Base-by-base conservation (phyloP, 2,888 invertebrate species). In the Chesias legatella region DNA sequence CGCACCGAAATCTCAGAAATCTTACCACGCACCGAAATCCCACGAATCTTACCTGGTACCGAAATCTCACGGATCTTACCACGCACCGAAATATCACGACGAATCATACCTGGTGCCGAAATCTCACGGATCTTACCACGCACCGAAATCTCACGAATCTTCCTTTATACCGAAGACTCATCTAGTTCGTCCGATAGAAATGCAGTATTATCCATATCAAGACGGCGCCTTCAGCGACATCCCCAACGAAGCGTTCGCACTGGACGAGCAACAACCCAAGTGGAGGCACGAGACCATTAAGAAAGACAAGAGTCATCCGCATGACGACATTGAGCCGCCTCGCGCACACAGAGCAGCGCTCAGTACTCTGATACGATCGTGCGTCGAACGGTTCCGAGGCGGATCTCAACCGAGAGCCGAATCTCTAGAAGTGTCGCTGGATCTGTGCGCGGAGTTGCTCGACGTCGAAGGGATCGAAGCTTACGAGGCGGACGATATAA, bases 221-320 rank as follows among this genome's bases (percentile, higher is more conserved):
- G 56, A 51, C 9, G 49, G 25, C 1, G 29, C 53, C 3, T 64
- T 51, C 44, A 61, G 61, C 38, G 32, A 24, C 28, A 60, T 65
- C 10, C 66, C 66, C 3, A 26, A 44, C 1, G 43, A 38, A 6
- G 55, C 46, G 7, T 66, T 65, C 48, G 6, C 23, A 0, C 36
- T 50, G 1, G 62, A 60, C 26, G 29, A 10, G 13, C 13, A 10
- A 10, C 5, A 7, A 8, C 2, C 6, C 3, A 21, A n/a, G n/a
- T n/a, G n/a, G 7, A n/a, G 21, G 33, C 20, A 5, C 7, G 28
- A 10, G 8, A 5, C 10, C 3, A 3, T 7, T 7, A 52, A 42
- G 28, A 40, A 42, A 7, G 41, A 47, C 0, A 25, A 38, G 13
- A 23, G 29, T 10, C 30, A 4, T 17, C 5, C 13, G 13, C 13